These are phyloP conservation scores for Prochilodus magdalenae DNA, from an alignment of 2,113 vertebrate species.

Conservation along the genomic window DNA sequence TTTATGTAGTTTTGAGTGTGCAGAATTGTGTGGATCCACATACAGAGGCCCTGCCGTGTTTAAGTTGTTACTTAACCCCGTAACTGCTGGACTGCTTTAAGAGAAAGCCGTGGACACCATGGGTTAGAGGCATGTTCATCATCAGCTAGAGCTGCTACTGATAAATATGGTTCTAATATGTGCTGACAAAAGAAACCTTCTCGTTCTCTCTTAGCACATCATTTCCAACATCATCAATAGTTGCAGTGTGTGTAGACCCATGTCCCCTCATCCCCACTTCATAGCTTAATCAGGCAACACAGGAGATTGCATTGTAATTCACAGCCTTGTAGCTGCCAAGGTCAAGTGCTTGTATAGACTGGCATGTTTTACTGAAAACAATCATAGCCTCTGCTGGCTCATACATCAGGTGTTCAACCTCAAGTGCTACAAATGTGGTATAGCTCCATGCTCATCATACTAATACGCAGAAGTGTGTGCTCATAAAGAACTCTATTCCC, in stretches of 20 bases:
- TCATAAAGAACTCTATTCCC: no score
- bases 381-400: neutral
- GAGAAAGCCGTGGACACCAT: no score
- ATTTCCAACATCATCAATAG: neutral
- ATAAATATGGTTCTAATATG: constrained; percentile 25
- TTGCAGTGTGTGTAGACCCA: neutral
- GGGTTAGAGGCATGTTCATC: constrained; percentile 2
- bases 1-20: no score
- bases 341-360: constrained; percentile 19
- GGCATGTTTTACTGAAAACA: constrained; percentile 19
- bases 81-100: no score
- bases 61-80: no score
- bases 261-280: constrained; percentile 24
- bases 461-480: neutral
- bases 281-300: constrained; percentile 49
- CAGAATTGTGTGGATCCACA: no score
- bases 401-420: neutral
- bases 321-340: constrained; percentile 19
- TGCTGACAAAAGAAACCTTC: neutral
- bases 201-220: neutral
- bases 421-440: neutral
- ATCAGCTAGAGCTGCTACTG: constrained; percentile 11
- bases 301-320: constrained; percentile 52
- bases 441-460: neutral
- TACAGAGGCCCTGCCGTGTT: no score